Conservation (phyloP, 2,113 vertebrate genomes). For the Litocranius walleri region DNA sequence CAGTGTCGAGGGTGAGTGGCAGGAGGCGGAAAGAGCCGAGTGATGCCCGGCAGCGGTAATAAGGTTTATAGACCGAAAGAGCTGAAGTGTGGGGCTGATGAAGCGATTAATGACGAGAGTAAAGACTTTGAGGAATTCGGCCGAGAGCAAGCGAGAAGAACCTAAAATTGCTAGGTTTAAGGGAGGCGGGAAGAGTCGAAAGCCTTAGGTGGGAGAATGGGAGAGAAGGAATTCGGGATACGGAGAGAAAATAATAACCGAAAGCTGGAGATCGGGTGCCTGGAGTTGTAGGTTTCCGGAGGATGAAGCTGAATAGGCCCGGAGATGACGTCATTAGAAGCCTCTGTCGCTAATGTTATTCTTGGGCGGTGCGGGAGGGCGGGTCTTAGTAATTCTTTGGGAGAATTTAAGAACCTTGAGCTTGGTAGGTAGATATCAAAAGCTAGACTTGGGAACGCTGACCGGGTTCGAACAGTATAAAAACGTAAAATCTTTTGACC, state of each 20-base stretch:
- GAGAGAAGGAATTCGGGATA: not conserved
- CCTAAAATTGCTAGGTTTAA: constrained; percentile 23
- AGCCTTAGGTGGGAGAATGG: constrained; percentile 2
- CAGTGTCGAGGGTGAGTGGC: not conserved
- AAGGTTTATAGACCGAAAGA: not conserved
- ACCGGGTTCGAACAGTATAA: not conserved
- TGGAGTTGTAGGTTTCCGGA: constrained; percentile 53
- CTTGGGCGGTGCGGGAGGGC: not conserved
- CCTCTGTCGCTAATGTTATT: constrained; percentile 7
- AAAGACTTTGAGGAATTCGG: constrained; percentile 23
- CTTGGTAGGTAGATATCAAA: not conserved
- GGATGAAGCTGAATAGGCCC: not conserved
- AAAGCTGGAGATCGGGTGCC: constrained; percentile 27
- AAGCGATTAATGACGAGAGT: not conserved
- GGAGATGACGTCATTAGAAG: constrained; percentile 55
- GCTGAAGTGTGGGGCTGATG: not conserved
- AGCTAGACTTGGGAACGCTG: not conserved
- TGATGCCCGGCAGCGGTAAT: not conserved
- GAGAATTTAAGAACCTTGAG: not conserved
- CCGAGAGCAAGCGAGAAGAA: not conserved
- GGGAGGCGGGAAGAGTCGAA: constrained; percentile 18
- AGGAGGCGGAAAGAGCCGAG: constrained; percentile 46
- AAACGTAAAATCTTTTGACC: not conserved
- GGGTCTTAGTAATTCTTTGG: not conserved
- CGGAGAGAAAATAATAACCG: constrained; percentile 38